A percentile compares a stretch with the other conserved stretches of the same genome.
Evolutionary conservation across 2,888 invertebrate species (phyloP).

Genomic region (Strigamia maritima): DNA sequence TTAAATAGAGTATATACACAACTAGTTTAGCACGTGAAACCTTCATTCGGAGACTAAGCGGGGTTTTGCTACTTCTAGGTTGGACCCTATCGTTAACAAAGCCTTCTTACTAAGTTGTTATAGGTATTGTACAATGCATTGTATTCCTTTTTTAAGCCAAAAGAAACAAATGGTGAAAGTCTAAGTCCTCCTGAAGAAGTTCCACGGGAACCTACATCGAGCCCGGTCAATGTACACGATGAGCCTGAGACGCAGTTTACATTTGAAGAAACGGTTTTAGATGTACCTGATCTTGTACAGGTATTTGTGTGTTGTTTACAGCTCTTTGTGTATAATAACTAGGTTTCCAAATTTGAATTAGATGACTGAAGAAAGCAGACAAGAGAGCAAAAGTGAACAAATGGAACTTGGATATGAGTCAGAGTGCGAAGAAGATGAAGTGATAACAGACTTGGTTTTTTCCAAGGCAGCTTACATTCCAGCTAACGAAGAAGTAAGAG

Average conservation of each 20-base stretch:
- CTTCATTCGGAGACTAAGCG: no score
- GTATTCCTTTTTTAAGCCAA: background rate
- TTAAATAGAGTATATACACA: no score
- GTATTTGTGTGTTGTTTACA: background rate
- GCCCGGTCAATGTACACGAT: background rate
- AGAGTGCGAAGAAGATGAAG: background rate
- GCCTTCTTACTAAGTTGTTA: no score
- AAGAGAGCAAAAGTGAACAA: background rate
- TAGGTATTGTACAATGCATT: no score
- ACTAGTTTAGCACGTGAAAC: no score
- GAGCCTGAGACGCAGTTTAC: background rate
- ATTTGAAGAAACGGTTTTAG: background rate
- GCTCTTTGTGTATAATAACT: no score
- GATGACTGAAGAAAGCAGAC: background rate
- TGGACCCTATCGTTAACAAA: no score
- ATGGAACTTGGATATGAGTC: slow-evolving; percentile 3
- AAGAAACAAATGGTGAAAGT: background rate
- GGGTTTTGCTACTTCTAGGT: no score
- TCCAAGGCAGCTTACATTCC: background rate
- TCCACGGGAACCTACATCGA: background rate
- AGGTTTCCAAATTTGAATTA: no score
- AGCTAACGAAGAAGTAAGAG: background rate
- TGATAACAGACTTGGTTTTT: background rate
- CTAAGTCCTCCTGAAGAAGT: background rate
- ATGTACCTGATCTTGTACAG: background rate